Base-by-base conservation (phyloP, 2,888 invertebrate species). In the Physocephala rufipes region DNA sequence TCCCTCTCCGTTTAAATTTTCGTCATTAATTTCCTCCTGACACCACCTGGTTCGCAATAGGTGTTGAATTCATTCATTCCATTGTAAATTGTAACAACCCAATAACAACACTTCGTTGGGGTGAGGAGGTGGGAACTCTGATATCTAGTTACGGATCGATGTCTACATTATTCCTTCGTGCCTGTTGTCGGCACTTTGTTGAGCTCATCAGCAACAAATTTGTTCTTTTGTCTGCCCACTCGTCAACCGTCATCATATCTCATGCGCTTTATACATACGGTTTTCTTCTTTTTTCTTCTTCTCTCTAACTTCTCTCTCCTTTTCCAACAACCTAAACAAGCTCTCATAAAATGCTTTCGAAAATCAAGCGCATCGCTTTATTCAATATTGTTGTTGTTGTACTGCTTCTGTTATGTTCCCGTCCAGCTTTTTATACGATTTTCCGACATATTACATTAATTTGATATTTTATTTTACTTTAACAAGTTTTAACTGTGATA, bases 401-500 rank as follows among this genome's bases (percentile, higher is more conserved):
- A 36, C 36, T 7, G 9, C 36, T 36, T 36, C 36, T 36, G 36
- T 36, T 36, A 36, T n/a, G n/a, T 28, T 15, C 24, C 16, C n/a
- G 24, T 4, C 36, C 36, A 36, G n/a, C 9, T 36, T 67, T 70
- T 7, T 51, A 26, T 28, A 13, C 53, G 51, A n/a, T 30, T 53
- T 66, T 53, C 66, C 21, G 53, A 19, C 49, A 53, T 59, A 59
- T 53, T 65, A 26, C 30, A 49, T 70, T 36, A 82, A 80, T 81
- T 82, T 80, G 81, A 82, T 82, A 82, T 80, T 80, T 79, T 77
- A 76, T 78, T 73, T 72, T 74, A 58, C 47, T 53, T 51, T 69
- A 69, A 69, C 64, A 71, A 55, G 67, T 19, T 71, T 36, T 63
- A 71, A 58, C 68, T 53, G 70, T 74, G 64, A 62, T 67, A 49